Percentiles rank a stretch among this genome's conserved stretches.
Evolutionary conservation across 2,797 vertebrate species (phyloP).

Genomic region (Simalia tracyae): DNA sequence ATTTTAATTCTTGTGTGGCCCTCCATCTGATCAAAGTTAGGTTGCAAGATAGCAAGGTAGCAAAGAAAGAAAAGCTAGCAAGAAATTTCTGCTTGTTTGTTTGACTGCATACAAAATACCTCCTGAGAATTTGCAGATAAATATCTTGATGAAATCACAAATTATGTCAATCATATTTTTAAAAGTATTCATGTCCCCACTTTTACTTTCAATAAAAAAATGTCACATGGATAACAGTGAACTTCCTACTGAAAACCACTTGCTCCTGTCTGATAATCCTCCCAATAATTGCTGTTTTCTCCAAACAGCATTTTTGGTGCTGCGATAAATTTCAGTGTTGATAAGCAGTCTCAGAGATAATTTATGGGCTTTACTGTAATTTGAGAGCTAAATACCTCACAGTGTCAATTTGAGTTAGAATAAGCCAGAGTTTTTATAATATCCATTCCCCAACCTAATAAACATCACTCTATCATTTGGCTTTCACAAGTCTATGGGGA

Average conservation of each 20-base stretch:
- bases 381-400: neutral
- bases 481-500: neutral
- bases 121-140: neutral
- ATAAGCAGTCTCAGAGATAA: neutral
- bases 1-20: no score
- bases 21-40: no score
- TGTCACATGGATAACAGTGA: neutral
- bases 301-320: neutral
- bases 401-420: neutral
- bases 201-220: neutral
- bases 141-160: neutral
- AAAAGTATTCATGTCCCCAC: neutral
- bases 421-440: neutral
- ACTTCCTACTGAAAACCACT: neutral
- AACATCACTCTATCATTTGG: neutral
- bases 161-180: neutral
- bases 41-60: no score
- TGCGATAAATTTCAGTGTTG: neutral
- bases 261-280: neutral
- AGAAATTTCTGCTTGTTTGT: neutral
- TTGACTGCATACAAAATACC: neutral
- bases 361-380: neutral
- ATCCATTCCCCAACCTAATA: neutral
- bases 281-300: neutral
- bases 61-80: no score